Percentiles rank a stretch among this genome's conserved stretches.
phyloP scores from a whole-genome alignment of 2,797 vertebrate species.

The Scolopax bukidnonensis region DNA sequence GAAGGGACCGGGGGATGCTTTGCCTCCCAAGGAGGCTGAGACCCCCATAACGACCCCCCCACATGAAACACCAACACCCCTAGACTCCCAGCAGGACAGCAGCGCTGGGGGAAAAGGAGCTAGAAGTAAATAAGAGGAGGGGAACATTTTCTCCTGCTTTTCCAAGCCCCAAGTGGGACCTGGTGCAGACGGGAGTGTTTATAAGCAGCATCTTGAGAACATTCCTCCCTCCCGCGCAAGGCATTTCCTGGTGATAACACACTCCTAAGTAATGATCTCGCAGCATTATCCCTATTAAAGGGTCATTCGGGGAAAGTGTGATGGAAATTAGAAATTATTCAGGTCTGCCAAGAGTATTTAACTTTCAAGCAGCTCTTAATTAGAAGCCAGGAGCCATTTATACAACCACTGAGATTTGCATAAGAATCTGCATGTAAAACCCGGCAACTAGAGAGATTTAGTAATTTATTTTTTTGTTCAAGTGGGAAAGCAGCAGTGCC shows the following conservation, averaged over 20 bases:
- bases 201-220: conserved; percentile 26
- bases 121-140: not conserved
- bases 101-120: rapidly evolving
- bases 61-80: not conserved
- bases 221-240: not conserved
- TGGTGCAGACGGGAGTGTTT: not conserved
- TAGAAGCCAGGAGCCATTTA: conserved; percentile 59
- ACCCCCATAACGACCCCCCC: not conserved
- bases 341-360: conserved; percentile 52
- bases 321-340: conserved; percentile 53
- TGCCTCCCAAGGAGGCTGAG: not conserved
- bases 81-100: not conserved
- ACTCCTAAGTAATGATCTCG: not conserved
- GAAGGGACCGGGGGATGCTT: not conserved
- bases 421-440: conserved; percentile 19
- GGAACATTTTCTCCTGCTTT: not conserved
- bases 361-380: conserved; percentile 62
- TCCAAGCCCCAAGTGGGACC: not conserved
- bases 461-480: not conserved
- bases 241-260: conserved; percentile 19
- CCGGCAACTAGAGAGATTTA: not conserved
- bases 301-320: conserved; percentile 50
- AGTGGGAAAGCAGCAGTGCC: not conserved
- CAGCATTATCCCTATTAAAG: conserved; percentile 51
- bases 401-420: conserved; percentile 31